Evolutionary conservation across 2,113 vertebrate genomes (phyloP), one percentile per base, ranked within the genome.

Genomic region (Chloropsis cyanopogon): DNA sequence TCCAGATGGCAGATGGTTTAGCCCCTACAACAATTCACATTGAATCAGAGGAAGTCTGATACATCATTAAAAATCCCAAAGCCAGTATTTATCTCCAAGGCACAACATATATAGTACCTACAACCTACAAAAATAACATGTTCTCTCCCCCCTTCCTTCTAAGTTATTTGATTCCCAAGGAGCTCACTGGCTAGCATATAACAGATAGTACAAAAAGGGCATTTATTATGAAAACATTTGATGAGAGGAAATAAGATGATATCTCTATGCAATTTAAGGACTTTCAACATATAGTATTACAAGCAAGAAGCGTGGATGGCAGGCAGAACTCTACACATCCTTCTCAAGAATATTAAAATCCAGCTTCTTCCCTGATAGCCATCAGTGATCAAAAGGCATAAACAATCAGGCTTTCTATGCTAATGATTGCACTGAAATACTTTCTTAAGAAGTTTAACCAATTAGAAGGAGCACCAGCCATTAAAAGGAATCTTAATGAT

Each of bases 211-310:
- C 95, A 93, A 93, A 96, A 96, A 95, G 76, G 60, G 52, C 79
- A 93, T 93, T 97, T 97, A 90, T 91, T 91, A 91, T 82, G 71
- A 86, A 93, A 97, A 84, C 53, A 76, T 86, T 91, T 75, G 81
- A 96, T 95, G 86, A 95, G 92, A 90, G 92, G 91, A 96, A 97
- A 97, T 90, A 90, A 91, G 95, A 96, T 97, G 75, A 82, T 95
- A 96, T 92, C 91, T 94, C 52, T 42, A 44, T 35, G 49, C 65
- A 92, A 88, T 70, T 93, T 69, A 76, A 90, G 61, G 50, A 90
- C 77, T 64, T 93, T 90, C 94, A 91, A 54, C 39, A 26, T 96
- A 84, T 94, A 84, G 37, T 22, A 42, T 97, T 97, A 92, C 95
- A 92, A 80, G 26, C 35, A 69, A 94, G 63, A 95, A 73, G 41